A percentile compares a stretch with the other conserved stretches of the same genome.
phyloP scores from a whole-genome alignment of 2,888 invertebrate genomes.

The Marasmarcha lunaedactyla region DNA sequence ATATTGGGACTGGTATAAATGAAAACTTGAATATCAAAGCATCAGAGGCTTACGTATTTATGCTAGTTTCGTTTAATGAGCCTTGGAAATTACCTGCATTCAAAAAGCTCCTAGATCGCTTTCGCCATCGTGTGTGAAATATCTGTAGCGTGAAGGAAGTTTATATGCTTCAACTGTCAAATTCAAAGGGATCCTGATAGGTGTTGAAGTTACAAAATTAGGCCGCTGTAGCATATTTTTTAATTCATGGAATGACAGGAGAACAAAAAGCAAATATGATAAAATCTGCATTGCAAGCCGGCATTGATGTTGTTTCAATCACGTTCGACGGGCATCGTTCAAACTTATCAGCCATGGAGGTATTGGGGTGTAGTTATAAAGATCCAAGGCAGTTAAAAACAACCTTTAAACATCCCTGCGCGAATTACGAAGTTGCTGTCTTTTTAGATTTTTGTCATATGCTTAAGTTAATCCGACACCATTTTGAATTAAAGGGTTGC shows the following conservation, averaged over 20 bases:
- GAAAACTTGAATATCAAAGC: constrained; percentile 2
- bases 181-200: too few species aligned
- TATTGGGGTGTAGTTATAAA: constrained; percentile 17
- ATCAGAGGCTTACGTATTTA: constrained; percentile 19
- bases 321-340: constrained; percentile 18
- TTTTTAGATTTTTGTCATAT: constrained; percentile 17
- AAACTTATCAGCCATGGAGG: constrained; percentile 12
- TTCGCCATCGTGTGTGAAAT: too few species aligned
- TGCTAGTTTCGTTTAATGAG: constrained; percentile 19
- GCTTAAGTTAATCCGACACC: constrained; percentile 15
- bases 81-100: constrained; percentile 24
- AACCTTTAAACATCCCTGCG: constrained; percentile 15
- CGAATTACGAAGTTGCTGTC: constrained; percentile 11
- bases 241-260: constrained; percentile 17
- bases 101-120: too few species aligned
- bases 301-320: constrained; percentile 15
- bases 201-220: too few species aligned
- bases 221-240: constrained; percentile 24
- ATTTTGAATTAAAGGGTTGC: constrained; percentile 9
- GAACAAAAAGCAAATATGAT: constrained; percentile 16
- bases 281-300: constrained; percentile 15
- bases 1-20: constrained; percentile 11
- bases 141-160: too few species aligned
- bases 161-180: too few species aligned
- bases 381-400: constrained; percentile 13